Evolutionary conservation across 2,113 vertebrate species (phyloP), one percentile per base, ranked within the genome.

Genomic region (Sceloporus undulatus): DNA sequence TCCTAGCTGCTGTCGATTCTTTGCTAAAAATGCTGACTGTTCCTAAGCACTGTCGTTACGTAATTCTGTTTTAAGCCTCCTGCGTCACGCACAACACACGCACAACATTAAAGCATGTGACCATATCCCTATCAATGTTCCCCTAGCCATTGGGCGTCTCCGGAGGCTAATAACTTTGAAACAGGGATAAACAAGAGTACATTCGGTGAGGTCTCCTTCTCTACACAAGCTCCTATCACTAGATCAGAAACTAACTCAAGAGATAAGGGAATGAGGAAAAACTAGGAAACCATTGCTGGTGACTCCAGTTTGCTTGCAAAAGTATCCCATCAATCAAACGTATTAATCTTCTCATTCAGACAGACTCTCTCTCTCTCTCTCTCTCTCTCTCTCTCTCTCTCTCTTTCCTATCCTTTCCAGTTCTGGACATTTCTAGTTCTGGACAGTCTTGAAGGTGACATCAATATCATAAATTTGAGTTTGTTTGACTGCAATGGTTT

Each of bases 121-220:
- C 29, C 56, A 13, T 25, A 40, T 4, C 9, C n/a, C 73, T 62
- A 40, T 42, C 82, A 75, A 75, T 56, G 52, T n/a, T 9, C 8
- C 54, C 82, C 54, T 14, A 25, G 25, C 34, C 52, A 1, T 3
- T n/a, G 21, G 5, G 25, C 38, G 5, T 85, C 71, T 52, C 83
- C 73, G 14, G 23, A 85, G 84, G 84, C 54, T 1, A 85, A 85
- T 85, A 76, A 85, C 84, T 62, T 85, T 76, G 73, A 85, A 65
- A 77, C 13, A 29, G 34, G 74, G 40, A 40, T 62, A 40, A 85
- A 75, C n/a, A 16, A 13, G 19, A 70, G 42, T 4, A 13, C 48
- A 56, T 38, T 73, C 68, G 10, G 29, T 25, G 82, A n/a, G 16
- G 29, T 1, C 48, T 56, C 82, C 48, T 23, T 18, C 34, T 38